phyloP scores from a whole-genome alignment of 30 jellyfish, hydroid and myxozoan genomes.

The Cassiopea andromeda region DNA sequence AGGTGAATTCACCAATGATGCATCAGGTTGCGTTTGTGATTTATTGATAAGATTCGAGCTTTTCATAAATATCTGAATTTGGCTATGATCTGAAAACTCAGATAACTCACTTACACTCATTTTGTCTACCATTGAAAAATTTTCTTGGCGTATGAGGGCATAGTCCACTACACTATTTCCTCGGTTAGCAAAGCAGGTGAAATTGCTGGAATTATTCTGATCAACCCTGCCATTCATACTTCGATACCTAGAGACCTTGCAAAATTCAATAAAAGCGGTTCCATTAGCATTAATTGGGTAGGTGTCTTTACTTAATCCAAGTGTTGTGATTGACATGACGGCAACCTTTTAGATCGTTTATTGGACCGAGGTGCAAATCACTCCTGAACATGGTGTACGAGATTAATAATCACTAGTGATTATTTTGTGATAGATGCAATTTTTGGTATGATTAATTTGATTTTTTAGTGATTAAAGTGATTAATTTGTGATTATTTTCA shows the following conservation, averaged over 20 bases:
- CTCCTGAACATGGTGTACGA: too few relatives aligned
- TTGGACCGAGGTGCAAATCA: too few relatives aligned
- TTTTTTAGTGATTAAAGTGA: too few relatives aligned
- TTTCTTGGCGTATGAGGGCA: constrained; percentile 30
- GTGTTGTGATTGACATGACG: too few relatives aligned
- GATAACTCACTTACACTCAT: neutral
- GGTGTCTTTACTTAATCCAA: neutral
- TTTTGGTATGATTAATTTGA: too few relatives aligned
- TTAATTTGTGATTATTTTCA: too few relatives aligned
- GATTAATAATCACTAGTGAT: too few relatives aligned
- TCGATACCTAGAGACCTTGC: constrained; percentile 10
- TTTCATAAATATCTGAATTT: constrained; percentile 1
- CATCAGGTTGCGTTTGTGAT: constrained; percentile 7
- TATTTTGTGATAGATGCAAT: too few relatives aligned
- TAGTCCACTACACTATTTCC: constrained; percentile 25
- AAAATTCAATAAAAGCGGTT: constrained; percentile 30
- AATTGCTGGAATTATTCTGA: constrained; percentile 15
- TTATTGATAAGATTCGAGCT: neutral
- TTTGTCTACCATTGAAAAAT: constrained; percentile 12
- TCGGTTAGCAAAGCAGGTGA: constrained; percentile 11
- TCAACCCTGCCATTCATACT: constrained; percentile 30
- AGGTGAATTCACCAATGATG: neutral
- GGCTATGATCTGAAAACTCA: constrained; percentile 28
- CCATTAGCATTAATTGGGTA: constrained; percentile 28
- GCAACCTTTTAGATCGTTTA: too few relatives aligned